phyloP scores from a whole-genome alignment of 2,113 vertebrate species.

The Oplegnathus fasciatus region DNA sequence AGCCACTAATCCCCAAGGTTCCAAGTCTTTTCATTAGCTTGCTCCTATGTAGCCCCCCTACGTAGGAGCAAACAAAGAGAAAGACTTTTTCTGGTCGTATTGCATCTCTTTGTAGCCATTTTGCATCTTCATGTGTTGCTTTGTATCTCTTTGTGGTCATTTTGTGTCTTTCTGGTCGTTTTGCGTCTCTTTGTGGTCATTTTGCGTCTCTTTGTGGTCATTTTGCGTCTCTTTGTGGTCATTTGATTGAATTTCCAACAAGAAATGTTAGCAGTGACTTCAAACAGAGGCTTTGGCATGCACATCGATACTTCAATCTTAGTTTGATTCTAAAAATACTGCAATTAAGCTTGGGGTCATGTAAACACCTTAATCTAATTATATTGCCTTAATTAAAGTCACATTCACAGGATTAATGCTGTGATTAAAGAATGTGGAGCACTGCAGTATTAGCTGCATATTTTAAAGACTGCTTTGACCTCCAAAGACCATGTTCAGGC shows the following conservation, averaged over 20 bases:
- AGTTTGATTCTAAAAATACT: slow-evolving; percentile 32
- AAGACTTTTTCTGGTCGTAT: background rate
- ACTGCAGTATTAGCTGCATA: slow-evolving; percentile 54
- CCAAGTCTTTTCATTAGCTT: background rate
- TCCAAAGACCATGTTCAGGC: slow-evolving; percentile 42
- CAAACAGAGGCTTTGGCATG: background rate
- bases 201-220: background rate
- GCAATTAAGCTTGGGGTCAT: slow-evolving; percentile 35
- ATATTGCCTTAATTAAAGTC: slow-evolving; percentile 70
- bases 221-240: background rate
- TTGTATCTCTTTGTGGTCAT: background rate
- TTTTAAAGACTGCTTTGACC: slow-evolving; percentile 58
- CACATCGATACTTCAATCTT: background rate
- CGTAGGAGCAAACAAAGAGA: background rate
- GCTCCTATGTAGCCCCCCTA: background rate
- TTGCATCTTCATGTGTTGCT: background rate
- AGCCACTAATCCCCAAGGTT: background rate
- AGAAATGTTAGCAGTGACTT: background rate
- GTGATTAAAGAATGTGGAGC: slow-evolving; percentile 69
- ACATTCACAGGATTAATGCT: slow-evolving; percentile 63
- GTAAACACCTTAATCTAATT: slow-evolving; percentile 68
- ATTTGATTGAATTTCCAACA: background rate
- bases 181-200: background rate
- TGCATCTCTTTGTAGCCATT: too few relatives aligned
- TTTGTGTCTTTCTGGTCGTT: background rate